A percentile compares a stretch with the other conserved stretches of the same genome.
Conservation (phyloP, 1,140 invertebrate species). For the Panagrolaimus sp. region DNA sequence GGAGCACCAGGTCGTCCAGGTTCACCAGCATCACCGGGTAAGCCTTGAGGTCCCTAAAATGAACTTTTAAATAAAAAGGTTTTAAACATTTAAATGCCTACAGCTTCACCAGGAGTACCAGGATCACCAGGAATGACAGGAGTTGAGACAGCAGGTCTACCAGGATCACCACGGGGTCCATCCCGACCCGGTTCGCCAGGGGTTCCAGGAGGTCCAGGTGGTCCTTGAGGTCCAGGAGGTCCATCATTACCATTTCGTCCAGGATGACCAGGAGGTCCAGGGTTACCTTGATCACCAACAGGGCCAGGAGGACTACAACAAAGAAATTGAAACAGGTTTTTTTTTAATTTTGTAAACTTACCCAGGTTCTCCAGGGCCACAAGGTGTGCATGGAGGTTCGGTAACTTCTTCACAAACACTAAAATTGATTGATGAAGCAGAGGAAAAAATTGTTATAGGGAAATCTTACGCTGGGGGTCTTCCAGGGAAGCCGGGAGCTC, state of each 20-base stretch:
- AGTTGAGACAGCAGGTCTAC: constrained; percentile 57
- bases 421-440: constrained; percentile 12
- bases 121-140: constrained; percentile 58
- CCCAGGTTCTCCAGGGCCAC: constrained; percentile 53
- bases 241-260: constrained; percentile 51
- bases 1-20: constrained; percentile 43
- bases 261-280: constrained; percentile 41
- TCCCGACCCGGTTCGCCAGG: constrained; percentile 49
- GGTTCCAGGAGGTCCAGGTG: constrained; percentile 45
- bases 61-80: background rate
- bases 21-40: constrained; percentile 47
- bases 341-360: background rate
- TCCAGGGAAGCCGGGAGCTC: constrained; percentile 56
- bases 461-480: constrained; percentile 50
- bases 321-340: background rate
- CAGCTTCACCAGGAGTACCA: constrained; percentile 52
- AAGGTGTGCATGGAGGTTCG: constrained; percentile 56
- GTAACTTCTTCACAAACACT: constrained; percentile 57
- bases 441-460: constrained; percentile 3
- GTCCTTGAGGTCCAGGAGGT: constrained; percentile 47
- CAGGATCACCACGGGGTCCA: constrained; percentile 56
- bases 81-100: constrained; percentile 25
- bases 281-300: constrained; percentile 47
- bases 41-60: constrained; percentile 44
- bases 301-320: constrained; percentile 41